Percentiles rank a stretch among this genome's conserved stretches.
These are phyloP conservation scores for Minunthozetes semirufus DNA, from an alignment of 2,888 invertebrate species.

Conservation along the genomic window DNA sequence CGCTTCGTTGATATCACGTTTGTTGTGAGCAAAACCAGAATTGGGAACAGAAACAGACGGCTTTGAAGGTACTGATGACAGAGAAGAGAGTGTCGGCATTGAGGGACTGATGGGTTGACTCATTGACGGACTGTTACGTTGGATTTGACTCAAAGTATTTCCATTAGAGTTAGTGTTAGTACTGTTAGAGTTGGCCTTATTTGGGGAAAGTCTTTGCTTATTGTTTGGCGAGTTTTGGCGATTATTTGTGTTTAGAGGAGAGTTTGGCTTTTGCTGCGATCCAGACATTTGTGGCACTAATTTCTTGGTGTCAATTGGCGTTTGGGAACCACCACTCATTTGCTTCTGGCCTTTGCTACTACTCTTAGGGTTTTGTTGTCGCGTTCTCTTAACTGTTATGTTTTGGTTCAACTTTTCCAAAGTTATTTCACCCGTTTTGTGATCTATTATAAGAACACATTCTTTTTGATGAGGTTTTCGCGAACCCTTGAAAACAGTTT, in stretches of 20 bases:
- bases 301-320: conserved; percentile 11
- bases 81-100: conserved; percentile 16
- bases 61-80: conserved; percentile 6
- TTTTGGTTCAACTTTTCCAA: conserved; percentile 84
- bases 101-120: conserved; percentile 28
- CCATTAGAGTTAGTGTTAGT: conserved; percentile 18
- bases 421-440: conserved; percentile 83
- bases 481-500: conserved; percentile 90
- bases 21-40: background rate
- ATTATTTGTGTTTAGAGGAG: conserved; percentile 11
- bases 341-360: background rate
- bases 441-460: conserved; percentile 89
- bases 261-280: conserved; percentile 7
- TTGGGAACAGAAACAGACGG: conserved; percentile 18
- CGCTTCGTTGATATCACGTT: conserved; percentile 22
- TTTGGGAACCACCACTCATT: background rate
- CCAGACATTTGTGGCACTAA: conserved; percentile 24
- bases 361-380: conserved; percentile 27
- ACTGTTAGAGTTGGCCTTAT: conserved; percentile 18
- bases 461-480: conserved; percentile 85
- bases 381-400: conserved; percentile 85
- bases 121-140: background rate
- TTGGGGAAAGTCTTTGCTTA: conserved; percentile 25
- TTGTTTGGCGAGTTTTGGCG: conserved; percentile 31
- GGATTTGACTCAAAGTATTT: background rate